phyloP scores from a whole-genome alignment of 2,797 vertebrate genomes.

The Mastacembelus armatus region DNA sequence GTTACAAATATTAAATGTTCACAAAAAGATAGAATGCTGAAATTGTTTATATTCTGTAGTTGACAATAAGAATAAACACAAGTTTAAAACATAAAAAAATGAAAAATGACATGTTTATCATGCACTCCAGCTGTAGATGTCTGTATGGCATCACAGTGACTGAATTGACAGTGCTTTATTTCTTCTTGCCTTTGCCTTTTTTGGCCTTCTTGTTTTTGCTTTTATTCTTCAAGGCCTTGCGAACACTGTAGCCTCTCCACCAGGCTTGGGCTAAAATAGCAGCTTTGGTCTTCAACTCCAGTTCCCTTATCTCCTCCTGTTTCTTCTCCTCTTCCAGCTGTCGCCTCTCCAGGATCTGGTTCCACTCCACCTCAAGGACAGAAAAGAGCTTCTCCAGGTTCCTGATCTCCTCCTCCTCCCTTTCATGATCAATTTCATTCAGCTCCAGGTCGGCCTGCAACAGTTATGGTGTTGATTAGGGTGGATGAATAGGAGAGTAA shows the following conservation, averaged over 20 bases:
- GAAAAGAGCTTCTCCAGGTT: conserved; percentile 75
- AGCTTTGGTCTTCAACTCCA: conserved; percentile 79
- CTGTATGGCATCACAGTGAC: background rate
- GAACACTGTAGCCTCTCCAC: conserved; percentile 89
- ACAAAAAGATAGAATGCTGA: background rate
- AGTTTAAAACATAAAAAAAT: background rate
- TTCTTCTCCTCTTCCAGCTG: conserved; percentile 70
- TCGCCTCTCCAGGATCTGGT: conserved; percentile 83
- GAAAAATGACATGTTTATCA: too few species aligned
- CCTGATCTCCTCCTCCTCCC: conserved; percentile 82
- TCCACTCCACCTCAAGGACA: conserved; percentile 81
- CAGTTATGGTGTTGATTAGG: background rate
- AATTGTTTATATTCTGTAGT: background rate
- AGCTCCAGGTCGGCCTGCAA: conserved; percentile 83
- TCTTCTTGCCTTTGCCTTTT: conserved; percentile 83
- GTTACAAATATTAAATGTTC: background rate
- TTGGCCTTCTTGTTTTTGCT: conserved; percentile 76
- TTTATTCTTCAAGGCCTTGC: conserved; percentile 81
- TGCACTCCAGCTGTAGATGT: background rate
- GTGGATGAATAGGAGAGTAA: conserved; percentile 2
- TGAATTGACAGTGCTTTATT: conserved; percentile 35
- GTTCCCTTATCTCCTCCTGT: conserved; percentile 75
- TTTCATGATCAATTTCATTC: conserved; percentile 54
- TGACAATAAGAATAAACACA: background rate
- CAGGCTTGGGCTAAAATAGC: conserved; percentile 86